Evolutionary conservation across 1,140 invertebrate genomes (phyloP), one percentile per base, ranked within the genome.

Genomic region (Littorina saxatilis): DNA sequence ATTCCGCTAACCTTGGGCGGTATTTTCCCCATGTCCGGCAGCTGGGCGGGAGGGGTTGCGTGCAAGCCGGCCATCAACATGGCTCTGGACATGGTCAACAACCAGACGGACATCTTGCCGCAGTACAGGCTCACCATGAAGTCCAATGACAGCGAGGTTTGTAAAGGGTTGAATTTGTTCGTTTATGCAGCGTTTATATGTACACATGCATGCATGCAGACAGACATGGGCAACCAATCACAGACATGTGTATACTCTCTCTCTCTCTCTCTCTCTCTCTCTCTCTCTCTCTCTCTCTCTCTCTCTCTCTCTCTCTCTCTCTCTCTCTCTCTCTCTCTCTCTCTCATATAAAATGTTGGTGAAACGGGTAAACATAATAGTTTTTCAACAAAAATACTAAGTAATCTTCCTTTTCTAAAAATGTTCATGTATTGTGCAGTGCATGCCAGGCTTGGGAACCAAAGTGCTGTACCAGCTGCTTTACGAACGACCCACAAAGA

Each of bases 391-490:
- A n/a, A n/a, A n/a, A n/a, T n/a, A n/a, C n/a, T n/a, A n/a, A n/a
- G n/a, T n/a, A n/a, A n/a, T n/a, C n/a, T n/a, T n/a, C n/a, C n/a
- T n/a, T n/a, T n/a, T n/a, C n/a, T n/a, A n/a, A n/a, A n/a, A n/a
- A n/a, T n/a, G n/a, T n/a, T n/a, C n/a, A n/a, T 73, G 11, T 73
- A 5, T 76, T 29, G 40, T 94, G 40, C 93, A 99, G 98, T 99
- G 99, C 92, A 98, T 99, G 92, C 98, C 98, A 29, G 99, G 99
- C 29, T 94, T 99, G 76, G 98, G 98, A 47, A 98, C 98, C 32
- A 98, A 98, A 85, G 97, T 99, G 32, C 97, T 99, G 96, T 99
- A 99, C 93, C 98, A 99, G 93, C 94, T 99, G 70, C 94, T 99
- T 63, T 99, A 99, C 94, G 88, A 89, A n/a, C 85, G 88, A 15